These are phyloP conservation scores for Lichenostomus cassidix DNA, from an alignment of 2,113 vertebrate species.

Conservation along the genomic window DNA sequence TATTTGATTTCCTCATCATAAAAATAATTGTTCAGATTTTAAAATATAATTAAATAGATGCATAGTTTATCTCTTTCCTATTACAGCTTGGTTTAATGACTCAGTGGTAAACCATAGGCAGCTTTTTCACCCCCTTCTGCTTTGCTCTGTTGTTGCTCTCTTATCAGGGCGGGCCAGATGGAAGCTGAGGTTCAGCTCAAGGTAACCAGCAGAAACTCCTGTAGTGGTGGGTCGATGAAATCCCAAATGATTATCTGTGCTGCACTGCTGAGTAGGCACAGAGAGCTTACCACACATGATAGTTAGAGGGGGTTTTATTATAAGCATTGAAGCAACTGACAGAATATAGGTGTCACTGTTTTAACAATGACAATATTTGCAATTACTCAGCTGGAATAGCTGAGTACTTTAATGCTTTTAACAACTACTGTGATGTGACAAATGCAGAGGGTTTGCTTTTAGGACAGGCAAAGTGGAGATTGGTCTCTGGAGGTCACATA, in stretches of 20 bases:
- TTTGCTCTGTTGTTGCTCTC: slow-evolving; percentile 35
- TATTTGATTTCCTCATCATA: background rate
- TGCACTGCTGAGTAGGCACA: background rate
- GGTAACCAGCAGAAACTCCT: slow-evolving; percentile 46
- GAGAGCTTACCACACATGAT: background rate
- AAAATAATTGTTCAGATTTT: background rate
- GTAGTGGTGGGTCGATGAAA: slow-evolving; percentile 26
- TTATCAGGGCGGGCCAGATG: slow-evolving; percentile 68
- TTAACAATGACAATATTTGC: background rate
- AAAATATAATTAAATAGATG: background rate
- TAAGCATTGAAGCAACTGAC: background rate
- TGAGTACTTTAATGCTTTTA: background rate
- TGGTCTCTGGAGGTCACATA: background rate
- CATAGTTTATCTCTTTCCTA: background rate
- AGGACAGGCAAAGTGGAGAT: background rate
- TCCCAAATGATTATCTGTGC: slow-evolving; percentile 23
- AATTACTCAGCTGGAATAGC: background rate
- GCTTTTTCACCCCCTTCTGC: background rate
- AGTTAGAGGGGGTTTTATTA: background rate
- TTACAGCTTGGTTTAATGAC: background rate
- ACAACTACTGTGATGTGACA: background rate
- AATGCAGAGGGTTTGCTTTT: background rate
- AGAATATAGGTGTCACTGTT: background rate
- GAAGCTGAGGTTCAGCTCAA: slow-evolving; percentile 48
- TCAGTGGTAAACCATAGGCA: background rate